Percentiles rank a stretch among this genome's conserved stretches.
These are phyloP conservation scores for Fopius arisanus DNA, from an alignment of 1,140 invertebrate species.

Conservation along the genomic window DNA sequence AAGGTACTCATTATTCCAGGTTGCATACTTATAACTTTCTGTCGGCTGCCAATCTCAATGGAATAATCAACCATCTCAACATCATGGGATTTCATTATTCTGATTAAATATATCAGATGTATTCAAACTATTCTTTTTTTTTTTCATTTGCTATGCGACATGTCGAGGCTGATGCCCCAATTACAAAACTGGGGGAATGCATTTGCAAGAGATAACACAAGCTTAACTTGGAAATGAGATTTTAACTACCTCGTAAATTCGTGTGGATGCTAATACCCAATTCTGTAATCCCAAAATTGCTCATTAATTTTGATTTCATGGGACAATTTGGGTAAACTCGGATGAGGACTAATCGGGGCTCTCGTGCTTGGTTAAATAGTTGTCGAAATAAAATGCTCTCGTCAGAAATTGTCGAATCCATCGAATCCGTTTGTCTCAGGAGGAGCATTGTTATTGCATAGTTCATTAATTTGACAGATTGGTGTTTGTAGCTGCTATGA, in stretches of 20 bases:
- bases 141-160: no score
- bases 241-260: slow-evolving; percentile 4
- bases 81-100: no score
- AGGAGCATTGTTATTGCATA: no score
- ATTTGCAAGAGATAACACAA: not conserved
- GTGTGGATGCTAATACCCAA: not conserved
- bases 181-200: not conserved
- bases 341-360: not conserved
- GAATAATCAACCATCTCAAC: not conserved
- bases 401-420: not conserved
- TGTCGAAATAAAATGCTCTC: not conserved
- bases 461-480: no score
- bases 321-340: slow-evolving; percentile 3
- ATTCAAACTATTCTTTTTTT: no score
- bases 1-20: slow-evolving; percentile 15
- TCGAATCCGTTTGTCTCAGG: no score
- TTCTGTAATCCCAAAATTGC: not conserved
- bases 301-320: not conserved
- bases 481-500: no score
- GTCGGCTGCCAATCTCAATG: not conserved
- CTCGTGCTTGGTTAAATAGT: not conserved
- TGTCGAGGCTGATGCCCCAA: not conserved
- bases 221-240: slow-evolving; percentile 2
- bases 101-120: no score
- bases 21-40: not conserved